Conservation (phyloP, 2,888 invertebrate genomes). For the Didymodactylos carnosus region DNA sequence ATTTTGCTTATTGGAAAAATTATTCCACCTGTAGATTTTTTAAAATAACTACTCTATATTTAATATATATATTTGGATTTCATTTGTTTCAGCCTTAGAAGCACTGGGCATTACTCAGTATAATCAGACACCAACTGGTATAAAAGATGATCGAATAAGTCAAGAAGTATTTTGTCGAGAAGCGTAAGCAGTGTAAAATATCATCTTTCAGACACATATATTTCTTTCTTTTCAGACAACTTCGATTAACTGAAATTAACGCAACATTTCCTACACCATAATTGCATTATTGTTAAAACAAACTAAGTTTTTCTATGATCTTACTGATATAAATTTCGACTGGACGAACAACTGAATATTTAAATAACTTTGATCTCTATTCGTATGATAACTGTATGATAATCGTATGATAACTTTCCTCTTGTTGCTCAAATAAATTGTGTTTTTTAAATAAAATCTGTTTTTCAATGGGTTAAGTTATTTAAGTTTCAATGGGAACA, state of each 20-base stretch:
- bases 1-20: too few relatives aligned
- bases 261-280: neutral
- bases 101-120: constrained; percentile 23
- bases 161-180: constrained; percentile 24
- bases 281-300: too few relatives aligned
- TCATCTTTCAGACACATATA: neutral
- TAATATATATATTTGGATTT: neutral
- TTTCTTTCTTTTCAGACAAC: neutral
- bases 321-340: too few relatives aligned
- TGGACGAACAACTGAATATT: too few relatives aligned
- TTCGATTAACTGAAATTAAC: neutral
- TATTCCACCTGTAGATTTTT: neutral
- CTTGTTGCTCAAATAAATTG: too few relatives aligned
- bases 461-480: too few relatives aligned
- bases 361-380: too few relatives aligned
- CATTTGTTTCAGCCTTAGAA: constrained; percentile 21
- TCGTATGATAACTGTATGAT: too few relatives aligned
- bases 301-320: too few relatives aligned
- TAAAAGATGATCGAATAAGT: constrained; percentile 21
- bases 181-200: constrained; percentile 20
- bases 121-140: constrained; percentile 21
- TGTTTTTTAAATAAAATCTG: too few relatives aligned
- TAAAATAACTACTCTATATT: neutral
- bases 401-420: too few relatives aligned
- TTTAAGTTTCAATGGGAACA: too few relatives aligned